A percentile compares a stretch with the other conserved stretches of the same genome.
phyloP scores from a whole-genome alignment of 2,113 vertebrate genomes.

The Hippocampus zosterae region DNA sequence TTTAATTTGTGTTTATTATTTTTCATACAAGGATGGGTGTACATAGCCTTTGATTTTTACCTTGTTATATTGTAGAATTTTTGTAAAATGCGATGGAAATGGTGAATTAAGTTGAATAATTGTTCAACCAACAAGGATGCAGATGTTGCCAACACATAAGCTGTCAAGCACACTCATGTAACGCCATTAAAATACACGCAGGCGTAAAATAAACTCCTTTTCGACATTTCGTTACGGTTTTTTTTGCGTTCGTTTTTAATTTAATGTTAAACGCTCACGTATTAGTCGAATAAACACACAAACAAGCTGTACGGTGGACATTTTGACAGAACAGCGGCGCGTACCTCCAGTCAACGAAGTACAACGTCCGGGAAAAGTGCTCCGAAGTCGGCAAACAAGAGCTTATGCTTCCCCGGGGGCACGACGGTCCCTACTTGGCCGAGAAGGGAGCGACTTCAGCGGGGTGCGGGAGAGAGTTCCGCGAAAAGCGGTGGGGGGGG shows the following conservation, averaged over 20 bases:
- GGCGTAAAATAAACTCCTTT: not conserved
- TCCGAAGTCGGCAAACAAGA: not conserved
- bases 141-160: not conserved
- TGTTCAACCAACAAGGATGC: not conserved
- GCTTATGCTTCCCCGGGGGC: not conserved
- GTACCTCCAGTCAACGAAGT: not conserved
- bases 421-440: not conserved
- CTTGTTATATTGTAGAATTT: too few relatives aligned
- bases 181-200: not conserved
- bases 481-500: not conserved
- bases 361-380: not conserved
- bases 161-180: not conserved
- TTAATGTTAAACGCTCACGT: not conserved
- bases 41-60: too few relatives aligned
- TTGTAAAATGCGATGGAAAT: not conserved
- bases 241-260: not conserved
- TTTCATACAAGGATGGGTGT: too few relatives aligned
- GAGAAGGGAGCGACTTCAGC: not conserved
- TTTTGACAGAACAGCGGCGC: not conserved
- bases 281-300: not conserved
- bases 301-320: not conserved
- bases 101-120: not conserved
- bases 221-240: not conserved
- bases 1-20: not conserved
- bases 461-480: not conserved